phyloP scores from a whole-genome alignment of 2,113 vertebrate genomes.

The Spilogale gracilis region DNA sequence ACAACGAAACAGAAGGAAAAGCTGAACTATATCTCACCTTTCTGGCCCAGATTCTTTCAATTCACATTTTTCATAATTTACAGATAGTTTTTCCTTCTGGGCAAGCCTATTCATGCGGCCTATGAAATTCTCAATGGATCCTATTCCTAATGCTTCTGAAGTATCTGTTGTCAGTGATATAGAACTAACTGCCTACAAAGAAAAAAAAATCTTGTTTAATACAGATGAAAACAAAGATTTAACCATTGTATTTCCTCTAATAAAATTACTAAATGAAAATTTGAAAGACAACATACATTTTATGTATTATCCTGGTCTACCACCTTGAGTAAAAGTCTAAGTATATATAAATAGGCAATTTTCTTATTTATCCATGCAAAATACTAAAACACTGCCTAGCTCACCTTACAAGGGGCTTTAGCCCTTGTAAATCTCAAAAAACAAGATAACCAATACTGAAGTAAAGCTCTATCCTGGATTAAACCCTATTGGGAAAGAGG shows the following conservation, averaged over 20 bases:
- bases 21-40: conserved; percentile 76
- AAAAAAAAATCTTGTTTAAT: conserved; percentile 43
- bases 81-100: accelerated
- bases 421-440: conserved; percentile 44
- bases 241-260: conserved; percentile 25
- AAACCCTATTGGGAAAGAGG: neutral
- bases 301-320: neutral
- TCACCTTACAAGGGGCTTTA: too few species aligned
- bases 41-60: accelerated
- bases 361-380: conserved; percentile 39
- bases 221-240: neutral
- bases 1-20: conserved; percentile 15
- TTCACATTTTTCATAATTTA: conserved; percentile 54
- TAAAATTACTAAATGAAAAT: conserved; percentile 37
- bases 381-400: neutral
- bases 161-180: accelerated
- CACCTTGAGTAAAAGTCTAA: neutral
- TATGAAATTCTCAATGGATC: conserved; percentile 56
- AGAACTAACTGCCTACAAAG: neutral
- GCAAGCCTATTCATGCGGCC: conserved; percentile 42
- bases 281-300: neutral
- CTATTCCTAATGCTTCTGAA: accelerated
- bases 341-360: neutral
- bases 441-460: neutral
- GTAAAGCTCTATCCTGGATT: neutral